Conservation (phyloP, 1,140 invertebrate species). For the Dendrolimus kikuchii region DNA sequence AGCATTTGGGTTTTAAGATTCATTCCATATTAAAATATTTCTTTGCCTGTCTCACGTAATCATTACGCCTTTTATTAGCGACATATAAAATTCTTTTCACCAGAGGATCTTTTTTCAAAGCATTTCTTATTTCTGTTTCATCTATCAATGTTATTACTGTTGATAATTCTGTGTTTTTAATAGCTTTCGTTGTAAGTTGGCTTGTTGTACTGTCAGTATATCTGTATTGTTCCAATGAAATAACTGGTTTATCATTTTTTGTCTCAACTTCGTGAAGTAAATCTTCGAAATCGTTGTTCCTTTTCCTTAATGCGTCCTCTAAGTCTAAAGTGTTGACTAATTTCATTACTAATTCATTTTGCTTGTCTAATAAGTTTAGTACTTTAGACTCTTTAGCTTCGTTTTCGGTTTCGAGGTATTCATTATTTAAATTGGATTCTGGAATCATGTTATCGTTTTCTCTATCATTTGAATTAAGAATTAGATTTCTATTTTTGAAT, state of each 20-base stretch:
- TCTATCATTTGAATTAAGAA: too few relatives aligned
- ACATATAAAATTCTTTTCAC: conserved; percentile 37
- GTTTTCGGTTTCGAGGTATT: too few relatives aligned
- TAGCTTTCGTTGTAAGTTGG: too few relatives aligned
- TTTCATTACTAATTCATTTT: conserved; percentile 2
- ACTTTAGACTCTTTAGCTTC: not conserved
- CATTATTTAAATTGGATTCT: too few relatives aligned
- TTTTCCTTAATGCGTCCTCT: not conserved
- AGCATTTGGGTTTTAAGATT: not conserved
- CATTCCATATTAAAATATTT: conserved; percentile 4
- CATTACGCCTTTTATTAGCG: conserved; percentile 21
- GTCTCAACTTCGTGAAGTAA: conserved; percentile 19
- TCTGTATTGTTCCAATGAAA: too few relatives aligned
- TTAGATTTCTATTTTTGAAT: too few relatives aligned
- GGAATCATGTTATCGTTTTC: too few relatives aligned
- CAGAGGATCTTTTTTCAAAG: conserved; percentile 31
- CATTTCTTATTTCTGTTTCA: conserved; percentile 24
- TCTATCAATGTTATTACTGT: conserved; percentile 26
- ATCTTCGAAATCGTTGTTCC: conserved; percentile 21
- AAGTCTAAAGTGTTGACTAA: not conserved
- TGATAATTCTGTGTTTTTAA: not conserved
- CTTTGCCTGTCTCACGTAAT: conserved; percentile 16
- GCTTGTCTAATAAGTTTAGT: conserved; percentile 1
- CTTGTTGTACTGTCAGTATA: too few relatives aligned
- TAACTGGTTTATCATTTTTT: conserved; percentile 6